Evolutionary conservation across 2,113 vertebrate species (phyloP), one percentile per base, ranked within the genome.

Genomic region (Eidolon helvum): DNA sequence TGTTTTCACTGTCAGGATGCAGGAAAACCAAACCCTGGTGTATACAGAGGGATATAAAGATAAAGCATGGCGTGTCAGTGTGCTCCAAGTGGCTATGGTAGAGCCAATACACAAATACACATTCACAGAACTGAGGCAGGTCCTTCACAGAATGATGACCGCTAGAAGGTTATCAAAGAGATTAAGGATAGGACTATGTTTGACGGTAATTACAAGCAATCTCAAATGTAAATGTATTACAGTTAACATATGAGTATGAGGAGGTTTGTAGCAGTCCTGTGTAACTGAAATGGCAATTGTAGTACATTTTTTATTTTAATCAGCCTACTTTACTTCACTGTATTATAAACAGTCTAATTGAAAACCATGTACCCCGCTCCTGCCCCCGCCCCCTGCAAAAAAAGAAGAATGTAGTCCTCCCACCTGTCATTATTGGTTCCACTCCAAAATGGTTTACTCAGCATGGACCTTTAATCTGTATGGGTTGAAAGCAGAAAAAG

Each of bases 21-120:
- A 96, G 80, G 59, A n/a, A 57, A 93, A 95, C 43, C 91, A 82
- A 96, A 90, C 55, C 38, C 33, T 85, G 35, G 5, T 65, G 93
- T 85, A 63, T 92, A 69, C 50, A 69, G 35, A 53, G 78, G 45
- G 24, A 40, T 61, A 26, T 55, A 78, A 91, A 83, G 30, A 74
- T 65, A 65, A 94, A 91, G 66, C 12, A 12, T 3, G 43, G 53
- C 48, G 40, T 79, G 69, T 40, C 14, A 24, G 26, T 45, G 43
- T 30, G 28, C 8, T 86, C 38, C 38, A 18, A 38, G n/a, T 16
- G 22, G 11, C 24, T 33, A 4, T 86, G 38, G 65, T 59, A 33
- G 55, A 65, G 18, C 82, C 55, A 66, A 4, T 21, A 15, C 18
- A 71, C 40, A 21, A 14, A 35, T 30, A 4, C 1, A 40, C 12